Percentiles rank a stretch among this genome's conserved stretches.
Evolutionary conservation across 2,113 vertebrate species (phyloP).

Genomic region (Azemiops feae): DNA sequence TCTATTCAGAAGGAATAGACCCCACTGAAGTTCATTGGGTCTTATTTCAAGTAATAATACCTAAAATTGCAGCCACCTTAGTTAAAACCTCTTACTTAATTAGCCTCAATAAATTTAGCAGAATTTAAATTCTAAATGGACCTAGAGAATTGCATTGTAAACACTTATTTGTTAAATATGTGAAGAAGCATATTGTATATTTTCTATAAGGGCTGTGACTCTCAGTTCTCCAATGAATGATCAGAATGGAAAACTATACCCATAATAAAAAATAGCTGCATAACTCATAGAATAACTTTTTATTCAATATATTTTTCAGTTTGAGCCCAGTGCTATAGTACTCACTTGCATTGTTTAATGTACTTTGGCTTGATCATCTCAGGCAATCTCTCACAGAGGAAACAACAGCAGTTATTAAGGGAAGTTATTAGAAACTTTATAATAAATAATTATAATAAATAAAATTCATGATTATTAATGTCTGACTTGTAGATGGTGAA

Average conservation of each 20-base stretch:
- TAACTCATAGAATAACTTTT: neutral
- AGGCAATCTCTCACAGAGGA: neutral
- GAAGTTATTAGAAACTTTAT: neutral
- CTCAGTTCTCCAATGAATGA: conserved; percentile 2
- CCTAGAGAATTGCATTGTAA: neutral
- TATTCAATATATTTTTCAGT: neutral
- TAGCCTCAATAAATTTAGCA: neutral
- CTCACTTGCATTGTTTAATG: conserved; percentile 9
- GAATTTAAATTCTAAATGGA: neutral
- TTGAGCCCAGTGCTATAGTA: neutral
- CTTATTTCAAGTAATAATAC: neutral
- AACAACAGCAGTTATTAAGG: neutral
- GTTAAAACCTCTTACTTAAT: neutral
- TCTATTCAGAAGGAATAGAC: neutral
- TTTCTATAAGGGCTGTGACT: neutral
- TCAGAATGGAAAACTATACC: neutral
- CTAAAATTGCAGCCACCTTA: neutral
- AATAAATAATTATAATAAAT: neutral
- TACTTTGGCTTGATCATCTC: neutral
- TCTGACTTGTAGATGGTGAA: neutral
- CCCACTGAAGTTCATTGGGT: neutral
- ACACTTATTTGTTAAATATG: neutral
- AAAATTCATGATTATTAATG: neutral
- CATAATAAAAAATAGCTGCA: neutral
- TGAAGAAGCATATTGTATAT: neutral